Evolutionary conservation across 2,888 invertebrate genomes (phyloP), one percentile per base, ranked within the genome.

Genomic region (Anthophora plumipes): DNA sequence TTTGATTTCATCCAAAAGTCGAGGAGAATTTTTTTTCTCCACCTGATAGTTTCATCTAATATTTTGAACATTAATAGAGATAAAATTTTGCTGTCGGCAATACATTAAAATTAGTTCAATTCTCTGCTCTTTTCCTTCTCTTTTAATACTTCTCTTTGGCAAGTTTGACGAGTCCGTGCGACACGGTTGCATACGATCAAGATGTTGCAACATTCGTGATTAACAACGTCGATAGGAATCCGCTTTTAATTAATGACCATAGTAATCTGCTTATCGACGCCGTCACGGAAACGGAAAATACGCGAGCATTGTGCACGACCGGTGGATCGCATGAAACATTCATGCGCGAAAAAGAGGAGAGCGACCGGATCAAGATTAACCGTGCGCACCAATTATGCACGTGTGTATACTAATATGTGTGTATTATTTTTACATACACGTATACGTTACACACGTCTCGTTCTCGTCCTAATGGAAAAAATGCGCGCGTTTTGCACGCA

Each of bases 361-460:
- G 37, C 37, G 25, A 20, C 17, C 43, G 20, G 11, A 57, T 77
- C 54, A 46, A 60, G 77, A 74, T 77, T 64, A 39, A 39, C 5
- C 31, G n/a, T 22, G 5, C 22, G 43, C 11, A 22, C 5, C 7
- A 17, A 37, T 12, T 57, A 37, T 31, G 2, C 7, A 46, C 14
- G 46, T 46, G 46, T 17, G 14, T 14, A 14, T 17, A 4, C n/a
- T n/a, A n/a, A n/a, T 31, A 4, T 31, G 31, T 31, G 31, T 31
- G 31, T 31, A 4, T 31, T n/a, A n/a, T n/a, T n/a, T n/a, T n/a
- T n/a, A n/a, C n/a, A n/a, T n/a, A n/a, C 14, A 3, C 50, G 1
- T 8, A 1, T 25, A 17, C 11, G 22, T 20, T 22, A 12, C 41
- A 59, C 57, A 46, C 50, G 54, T 43, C 37, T 66, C 14, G 9